Base-by-base conservation (phyloP, 2,888 invertebrate species). In the Disparrhopalites patrizii region DNA sequence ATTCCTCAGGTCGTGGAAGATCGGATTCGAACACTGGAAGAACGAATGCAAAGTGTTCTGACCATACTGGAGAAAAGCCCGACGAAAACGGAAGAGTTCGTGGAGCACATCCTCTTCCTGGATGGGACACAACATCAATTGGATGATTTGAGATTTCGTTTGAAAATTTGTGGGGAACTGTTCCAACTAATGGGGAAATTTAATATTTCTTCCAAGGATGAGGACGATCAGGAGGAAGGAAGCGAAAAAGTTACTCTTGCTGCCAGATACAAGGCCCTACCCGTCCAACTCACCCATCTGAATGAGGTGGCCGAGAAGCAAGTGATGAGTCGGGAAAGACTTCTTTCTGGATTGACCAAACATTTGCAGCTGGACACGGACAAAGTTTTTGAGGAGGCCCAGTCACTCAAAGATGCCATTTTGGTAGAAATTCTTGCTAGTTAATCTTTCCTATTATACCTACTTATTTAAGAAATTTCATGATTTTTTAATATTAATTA, bases 141-240 rank as follows among this genome's bases (percentile, higher is more conserved):
- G 61, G 86, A 86, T 27, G 81, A 81, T 27, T 83, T 94, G 76
- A 90, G 91, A 77, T 81, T 83, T 51, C 83, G 86, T 31, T 81
- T 91, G 4, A 90, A 91, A 77, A 89, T 92, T 77, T 85, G 90
- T 5, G 87, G 90, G 72, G 91, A 93, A 76, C 80, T 92, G 66
- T 90, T 92, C 77, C 88, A 92, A 70, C 83, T 93, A 3, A 89
- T 91, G 81, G 90, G 91, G 66, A 87, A 90, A 77, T 93, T 86
- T 78, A 80, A 83, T 28, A 89, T 93, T 65, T 82, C 84, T 0
- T 85, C 89, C 57, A 85, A 88, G 1, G 84, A 86, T 0, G 89
- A 91, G 60, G 90, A 91, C 13, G 18, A 63, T 43, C 31, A 30
- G 30, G 63, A n/a, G n/a, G n/a, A n/a, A n/a, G n/a, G n/a, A n/a